Conservation (phyloP, 2,797 vertebrate species). For the Balearica regulorum region DNA sequence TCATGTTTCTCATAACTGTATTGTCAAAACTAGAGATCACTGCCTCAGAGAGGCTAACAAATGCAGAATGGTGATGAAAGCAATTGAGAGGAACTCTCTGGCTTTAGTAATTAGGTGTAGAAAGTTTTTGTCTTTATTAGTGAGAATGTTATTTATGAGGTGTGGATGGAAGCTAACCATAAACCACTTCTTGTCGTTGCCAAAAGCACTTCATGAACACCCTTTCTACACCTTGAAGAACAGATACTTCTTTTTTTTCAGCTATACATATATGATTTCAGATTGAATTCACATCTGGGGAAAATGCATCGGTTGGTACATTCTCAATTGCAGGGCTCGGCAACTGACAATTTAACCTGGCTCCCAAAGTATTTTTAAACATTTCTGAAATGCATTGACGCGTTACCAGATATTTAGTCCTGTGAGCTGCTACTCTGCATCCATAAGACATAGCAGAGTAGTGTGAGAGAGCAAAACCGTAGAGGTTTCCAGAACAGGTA, state of each 20-base stretch:
- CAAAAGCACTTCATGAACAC: neutral
- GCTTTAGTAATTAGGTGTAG: neutral
- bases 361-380: neutral
- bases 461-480: neutral
- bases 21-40: neutral
- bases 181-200: neutral
- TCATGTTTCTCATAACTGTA: neutral
- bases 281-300: neutral
- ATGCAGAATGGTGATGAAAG: neutral
- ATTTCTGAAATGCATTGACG: neutral
- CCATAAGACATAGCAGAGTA: neutral
- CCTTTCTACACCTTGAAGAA: neutral
- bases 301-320: neutral
- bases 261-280: neutral
- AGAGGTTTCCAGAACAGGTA: neutral
- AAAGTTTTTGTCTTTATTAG: constrained; percentile 10
- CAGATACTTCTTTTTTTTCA: neutral
- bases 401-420: neutral
- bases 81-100: neutral
- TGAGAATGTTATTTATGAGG: constrained; percentile 1
- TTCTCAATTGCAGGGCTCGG: neutral
- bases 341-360: neutral
- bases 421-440: neutral
- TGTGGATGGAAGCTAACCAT: neutral
- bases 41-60: neutral